Conservation (phyloP, 2,888 invertebrate species). For the Neoascia interrupta region DNA sequence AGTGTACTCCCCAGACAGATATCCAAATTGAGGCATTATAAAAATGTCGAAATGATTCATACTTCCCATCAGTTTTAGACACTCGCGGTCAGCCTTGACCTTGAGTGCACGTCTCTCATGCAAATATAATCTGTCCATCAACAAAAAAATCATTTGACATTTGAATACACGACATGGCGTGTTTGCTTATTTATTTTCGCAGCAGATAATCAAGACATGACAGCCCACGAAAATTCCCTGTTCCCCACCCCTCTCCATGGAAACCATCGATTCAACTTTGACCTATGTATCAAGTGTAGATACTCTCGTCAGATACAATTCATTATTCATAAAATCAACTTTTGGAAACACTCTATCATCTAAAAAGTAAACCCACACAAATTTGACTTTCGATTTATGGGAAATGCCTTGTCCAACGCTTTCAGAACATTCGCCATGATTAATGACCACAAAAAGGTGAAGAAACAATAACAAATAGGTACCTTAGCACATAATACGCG, state of each 20-base stretch:
- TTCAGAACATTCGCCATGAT: slow-evolving; percentile 54
- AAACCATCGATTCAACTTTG: slow-evolving; percentile 48
- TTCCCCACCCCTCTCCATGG: too few relatives aligned
- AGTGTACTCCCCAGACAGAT: slow-evolving; percentile 10
- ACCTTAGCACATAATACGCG: slow-evolving; percentile 30
- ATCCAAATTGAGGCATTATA: slow-evolving; percentile 5
- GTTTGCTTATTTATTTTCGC: slow-evolving; percentile 12
- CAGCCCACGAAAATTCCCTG: slow-evolving; percentile 5
- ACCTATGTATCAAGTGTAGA: slow-evolving; percentile 51
- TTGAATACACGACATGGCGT: slow-evolving; percentile 16
- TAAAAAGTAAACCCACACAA: slow-evolving; percentile 18
- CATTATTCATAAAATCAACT: slow-evolving; percentile 25
- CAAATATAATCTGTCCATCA: slow-evolving; percentile 44
- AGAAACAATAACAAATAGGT: slow-evolving; percentile 66
- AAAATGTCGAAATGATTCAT: too few relatives aligned
- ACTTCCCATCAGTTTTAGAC: neutral
- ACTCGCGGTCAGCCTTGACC: slow-evolving; percentile 30
- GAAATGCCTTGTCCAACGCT: too few relatives aligned
- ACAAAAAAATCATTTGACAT: slow-evolving; percentile 14
- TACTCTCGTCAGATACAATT: slow-evolving; percentile 23
- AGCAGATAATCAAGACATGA: slow-evolving; percentile 21
- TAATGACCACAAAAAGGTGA: slow-evolving; percentile 59
- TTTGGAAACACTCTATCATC: slow-evolving; percentile 21
- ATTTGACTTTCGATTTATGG: slow-evolving; percentile 49
- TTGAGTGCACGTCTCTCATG: slow-evolving; percentile 60